Conservation (phyloP, 2,113 vertebrate genomes). For the Oreochromis spilurus region DNA sequence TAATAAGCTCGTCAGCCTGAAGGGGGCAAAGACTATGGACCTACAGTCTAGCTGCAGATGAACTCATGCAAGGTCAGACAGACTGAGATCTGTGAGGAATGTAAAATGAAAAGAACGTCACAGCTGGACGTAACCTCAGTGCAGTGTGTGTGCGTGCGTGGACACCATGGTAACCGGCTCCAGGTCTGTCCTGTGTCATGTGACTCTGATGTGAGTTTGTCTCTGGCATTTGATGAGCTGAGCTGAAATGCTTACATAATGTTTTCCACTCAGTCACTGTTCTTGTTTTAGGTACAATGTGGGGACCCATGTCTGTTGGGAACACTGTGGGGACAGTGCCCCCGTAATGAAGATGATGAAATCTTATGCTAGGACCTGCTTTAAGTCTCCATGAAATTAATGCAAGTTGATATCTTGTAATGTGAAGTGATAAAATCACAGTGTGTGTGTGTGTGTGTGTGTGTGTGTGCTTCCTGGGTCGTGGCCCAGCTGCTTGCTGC, state of each 20-base stretch:
- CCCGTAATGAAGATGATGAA: neutral
- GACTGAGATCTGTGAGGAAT: neutral
- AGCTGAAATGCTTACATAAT: slow-evolving; percentile 23
- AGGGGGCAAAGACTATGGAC: neutral
- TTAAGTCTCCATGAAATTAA: neutral
- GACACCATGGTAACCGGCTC: neutral
- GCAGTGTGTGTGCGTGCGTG: neutral
- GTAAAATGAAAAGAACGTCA: neutral
- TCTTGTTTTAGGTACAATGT: neutral
- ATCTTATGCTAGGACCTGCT: neutral
- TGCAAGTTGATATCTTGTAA: neutral
- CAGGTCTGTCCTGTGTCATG: slow-evolving; percentile 21
- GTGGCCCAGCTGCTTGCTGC: slow-evolving; percentile 5
- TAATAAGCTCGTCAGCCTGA: neutral
- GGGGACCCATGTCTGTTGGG: neutral
- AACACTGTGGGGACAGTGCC: neutral
- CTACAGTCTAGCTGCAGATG: neutral
- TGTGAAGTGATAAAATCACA: neutral
- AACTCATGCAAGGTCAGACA: neutral
- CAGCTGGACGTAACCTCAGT: neutral
- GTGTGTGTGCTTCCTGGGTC: slow-evolving; percentile 12
- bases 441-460: neutral
- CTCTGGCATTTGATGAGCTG: neutral
- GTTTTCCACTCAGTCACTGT: neutral
- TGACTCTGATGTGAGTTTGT: slow-evolving; percentile 8